These are phyloP conservation scores for Paraescarpia echinospica DNA, from an alignment of 1,140 invertebrate species.

Conservation along the genomic window DNA sequence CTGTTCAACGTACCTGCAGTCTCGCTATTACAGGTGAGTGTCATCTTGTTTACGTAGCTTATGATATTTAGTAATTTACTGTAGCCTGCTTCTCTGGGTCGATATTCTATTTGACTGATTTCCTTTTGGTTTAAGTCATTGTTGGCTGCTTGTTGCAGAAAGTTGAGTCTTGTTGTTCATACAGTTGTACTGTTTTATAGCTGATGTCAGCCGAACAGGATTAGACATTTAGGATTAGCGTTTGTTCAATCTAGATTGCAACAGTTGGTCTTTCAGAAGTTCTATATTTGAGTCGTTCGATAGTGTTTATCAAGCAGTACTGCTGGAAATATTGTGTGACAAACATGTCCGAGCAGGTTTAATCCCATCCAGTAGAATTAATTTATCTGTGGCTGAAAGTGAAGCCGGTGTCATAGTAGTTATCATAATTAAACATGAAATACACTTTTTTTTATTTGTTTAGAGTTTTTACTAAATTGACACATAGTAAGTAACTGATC, in stretches of 20 bases:
- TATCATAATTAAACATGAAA: too few species aligned
- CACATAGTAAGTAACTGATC: too few species aligned
- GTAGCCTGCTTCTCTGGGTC: background rate
- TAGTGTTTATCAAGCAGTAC: background rate
- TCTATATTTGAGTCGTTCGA: background rate
- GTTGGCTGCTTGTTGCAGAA: background rate
- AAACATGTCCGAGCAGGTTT: background rate
- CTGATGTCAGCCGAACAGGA: background rate
- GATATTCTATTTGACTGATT: background rate
- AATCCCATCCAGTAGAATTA: background rate
- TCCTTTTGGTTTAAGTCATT: background rate
- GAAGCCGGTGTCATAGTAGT: too few species aligned
- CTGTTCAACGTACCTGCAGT: slow-evolving; percentile 98
- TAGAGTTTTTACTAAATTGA: too few species aligned
- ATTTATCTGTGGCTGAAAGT: too few species aligned
- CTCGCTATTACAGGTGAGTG: slow-evolving; percentile 84
- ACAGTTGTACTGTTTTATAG: background rate
- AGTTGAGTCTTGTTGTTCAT: background rate
- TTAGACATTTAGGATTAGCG: background rate
- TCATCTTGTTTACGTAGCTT: background rate
- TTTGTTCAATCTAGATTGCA: background rate
- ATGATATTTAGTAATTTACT: background rate
- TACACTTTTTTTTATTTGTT: too few species aligned
- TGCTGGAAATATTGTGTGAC: background rate
- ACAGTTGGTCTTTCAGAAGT: background rate